Conservation (phyloP, 2,888 invertebrate species). For the Lacanobia wlatinum region DNA sequence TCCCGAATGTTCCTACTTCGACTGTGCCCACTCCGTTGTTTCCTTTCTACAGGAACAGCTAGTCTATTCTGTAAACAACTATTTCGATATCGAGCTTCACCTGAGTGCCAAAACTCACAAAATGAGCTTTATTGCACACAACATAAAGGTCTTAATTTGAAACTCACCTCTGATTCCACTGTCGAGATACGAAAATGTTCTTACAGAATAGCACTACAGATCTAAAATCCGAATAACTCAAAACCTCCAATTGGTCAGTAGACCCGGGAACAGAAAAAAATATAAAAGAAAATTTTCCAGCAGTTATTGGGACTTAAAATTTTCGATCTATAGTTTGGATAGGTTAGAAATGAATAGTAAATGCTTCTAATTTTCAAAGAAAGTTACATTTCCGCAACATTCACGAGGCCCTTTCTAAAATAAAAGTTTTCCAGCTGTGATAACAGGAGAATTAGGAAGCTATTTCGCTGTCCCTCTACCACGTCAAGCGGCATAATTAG, state of each 20-base stretch:
- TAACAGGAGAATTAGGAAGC: slow-evolving; percentile 81
- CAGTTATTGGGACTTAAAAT: background rate
- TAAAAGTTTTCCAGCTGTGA: slow-evolving; percentile 74
- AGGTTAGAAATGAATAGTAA: slow-evolving; percentile 13
- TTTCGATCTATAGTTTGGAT: background rate
- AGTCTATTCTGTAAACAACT: no score
- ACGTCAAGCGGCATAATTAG: slow-evolving; percentile 84
- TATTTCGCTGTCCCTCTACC: slow-evolving; percentile 83
- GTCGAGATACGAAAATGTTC: no score
- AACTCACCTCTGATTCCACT: no score
- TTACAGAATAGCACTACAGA: no score
- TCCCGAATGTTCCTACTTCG: background rate
- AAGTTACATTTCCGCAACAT: slow-evolving; percentile 9
- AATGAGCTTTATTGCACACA: no score
- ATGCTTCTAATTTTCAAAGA: slow-evolving; percentile 1
- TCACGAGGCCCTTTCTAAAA: slow-evolving; percentile 51
- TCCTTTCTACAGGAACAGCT: background rate
- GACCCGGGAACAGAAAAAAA: background rate
- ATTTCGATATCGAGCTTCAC: no score
- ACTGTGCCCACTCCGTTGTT: background rate
- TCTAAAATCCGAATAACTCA: background rate
- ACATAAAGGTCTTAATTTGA: no score
- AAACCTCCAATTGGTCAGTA: background rate
- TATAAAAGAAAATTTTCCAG: no score
- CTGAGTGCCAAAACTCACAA: no score